Evolutionary conservation across 2,797 vertebrate genomes (phyloP).

Genomic region (Furcifer pardalis): DNA sequence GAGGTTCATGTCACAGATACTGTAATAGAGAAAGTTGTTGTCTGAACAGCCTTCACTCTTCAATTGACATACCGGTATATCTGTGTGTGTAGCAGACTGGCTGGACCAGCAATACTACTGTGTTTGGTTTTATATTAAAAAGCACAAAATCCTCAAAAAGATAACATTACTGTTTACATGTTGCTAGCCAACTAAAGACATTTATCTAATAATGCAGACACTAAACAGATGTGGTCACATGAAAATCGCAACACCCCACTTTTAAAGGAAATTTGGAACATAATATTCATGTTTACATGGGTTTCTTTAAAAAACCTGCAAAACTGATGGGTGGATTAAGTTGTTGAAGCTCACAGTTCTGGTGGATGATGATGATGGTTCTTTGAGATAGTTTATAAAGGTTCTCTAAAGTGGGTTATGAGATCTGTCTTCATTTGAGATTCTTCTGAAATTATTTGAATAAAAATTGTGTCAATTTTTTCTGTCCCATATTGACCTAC

Average conservation of each 20-base stretch:
- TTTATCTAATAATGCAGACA: constrained; percentile 7
- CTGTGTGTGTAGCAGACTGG: constrained; percentile 15
- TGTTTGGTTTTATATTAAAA: not conserved
- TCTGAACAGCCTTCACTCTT: constrained; percentile 65
- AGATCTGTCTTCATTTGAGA: constrained; percentile 33
- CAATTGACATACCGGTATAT: not conserved
- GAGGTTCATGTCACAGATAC: constrained; percentile 84
- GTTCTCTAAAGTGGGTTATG: constrained; percentile 10
- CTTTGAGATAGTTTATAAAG: constrained; percentile 10
- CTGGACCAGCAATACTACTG: constrained; percentile 32
- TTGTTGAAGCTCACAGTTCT: not conserved
- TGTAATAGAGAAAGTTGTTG: constrained; percentile 87
- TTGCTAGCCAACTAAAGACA: constrained; percentile 7
- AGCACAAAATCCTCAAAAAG: not conserved
- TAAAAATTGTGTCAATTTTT: constrained; percentile 24
- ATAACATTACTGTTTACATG: constrained; percentile 14
- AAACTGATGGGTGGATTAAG: constrained; percentile 15
- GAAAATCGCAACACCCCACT: not conserved
- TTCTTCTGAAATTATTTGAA: constrained; percentile 34
- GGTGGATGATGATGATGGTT: constrained; percentile 10
- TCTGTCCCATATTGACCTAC: constrained; percentile 31
- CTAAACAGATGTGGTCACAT: constrained; percentile 29
- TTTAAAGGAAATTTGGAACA: constrained; percentile 16
- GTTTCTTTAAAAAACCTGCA: constrained; percentile 26
- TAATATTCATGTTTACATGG: not conserved